These are phyloP conservation scores for Bombylius discolor DNA, from an alignment of 2,888 invertebrate genomes.

Conservation along the genomic window DNA sequence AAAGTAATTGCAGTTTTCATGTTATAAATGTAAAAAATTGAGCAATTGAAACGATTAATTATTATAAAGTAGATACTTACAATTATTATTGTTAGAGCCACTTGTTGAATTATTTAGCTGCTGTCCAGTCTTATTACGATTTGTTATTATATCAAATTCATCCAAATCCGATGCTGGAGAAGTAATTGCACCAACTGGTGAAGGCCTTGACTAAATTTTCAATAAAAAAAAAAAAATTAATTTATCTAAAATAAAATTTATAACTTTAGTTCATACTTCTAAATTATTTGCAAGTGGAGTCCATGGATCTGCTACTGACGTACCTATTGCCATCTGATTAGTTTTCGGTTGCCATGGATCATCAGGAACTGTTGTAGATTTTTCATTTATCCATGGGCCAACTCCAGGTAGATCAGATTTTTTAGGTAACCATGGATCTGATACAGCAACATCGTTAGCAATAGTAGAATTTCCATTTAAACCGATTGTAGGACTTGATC, in stretches of 20 bases:
- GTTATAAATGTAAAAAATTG: constrained; percentile 3
- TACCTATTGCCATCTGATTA: constrained; percentile 16
- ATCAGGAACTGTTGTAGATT: constrained; percentile 12
- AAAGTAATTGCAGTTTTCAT: too few relatives aligned
- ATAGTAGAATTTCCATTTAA: constrained; percentile 20
- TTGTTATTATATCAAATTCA: constrained; percentile 77
- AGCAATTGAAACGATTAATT: constrained; percentile 12
- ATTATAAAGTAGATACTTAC: constrained; percentile 16
- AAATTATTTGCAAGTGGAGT: constrained; percentile 33
- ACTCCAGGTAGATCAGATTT: constrained; percentile 1
- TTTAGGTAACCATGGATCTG: constrained; percentile 12
- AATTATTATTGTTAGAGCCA: constrained; percentile 33
- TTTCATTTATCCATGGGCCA: constrained; percentile 12
- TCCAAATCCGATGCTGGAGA: constrained; percentile 58
- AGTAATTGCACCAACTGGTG: constrained; percentile 20
- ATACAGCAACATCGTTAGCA: neutral
- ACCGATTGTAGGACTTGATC: constrained; percentile 14
- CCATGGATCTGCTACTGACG: constrained; percentile 46
- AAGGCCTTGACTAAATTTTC: constrained; percentile 15
- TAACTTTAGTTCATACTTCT: constrained; percentile 16
- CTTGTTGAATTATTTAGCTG: constrained; percentile 22
- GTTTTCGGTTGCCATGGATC: constrained; percentile 30
- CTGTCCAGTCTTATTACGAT: constrained; percentile 46
- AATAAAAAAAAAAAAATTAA: neutral
- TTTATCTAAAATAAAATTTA: constrained; percentile 15